Evolutionary conservation across 2,888 invertebrate species (phyloP).

Genomic region (Myopa testacea): DNA sequence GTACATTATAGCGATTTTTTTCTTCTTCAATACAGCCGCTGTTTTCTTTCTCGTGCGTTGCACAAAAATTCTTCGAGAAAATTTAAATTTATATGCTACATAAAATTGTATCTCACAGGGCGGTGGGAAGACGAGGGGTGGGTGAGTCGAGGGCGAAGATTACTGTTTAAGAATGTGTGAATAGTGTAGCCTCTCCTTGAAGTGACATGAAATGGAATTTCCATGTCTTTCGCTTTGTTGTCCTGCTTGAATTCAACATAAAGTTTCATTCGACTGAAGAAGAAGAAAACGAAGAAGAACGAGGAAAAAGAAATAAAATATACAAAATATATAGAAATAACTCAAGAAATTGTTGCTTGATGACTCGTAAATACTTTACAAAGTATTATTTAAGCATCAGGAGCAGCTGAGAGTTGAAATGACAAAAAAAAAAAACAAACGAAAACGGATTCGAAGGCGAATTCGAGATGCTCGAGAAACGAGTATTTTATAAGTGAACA

Average conservation of each 20-base stretch:
- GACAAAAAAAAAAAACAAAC: no score
- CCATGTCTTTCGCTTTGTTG: neutral
- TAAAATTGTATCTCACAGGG: neutral
- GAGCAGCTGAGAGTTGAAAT: no score
- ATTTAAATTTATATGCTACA: conserved; percentile 24
- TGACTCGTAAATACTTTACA: neutral
- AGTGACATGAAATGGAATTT: conserved; percentile 21
- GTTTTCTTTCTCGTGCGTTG: neutral
- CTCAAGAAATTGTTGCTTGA: neutral
- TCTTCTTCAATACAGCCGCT: neutral
- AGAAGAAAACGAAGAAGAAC: neutral
- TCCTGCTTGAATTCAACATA: neutral
- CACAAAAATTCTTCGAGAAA: neutral
- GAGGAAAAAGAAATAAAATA: neutral
- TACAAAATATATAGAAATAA: neutral
- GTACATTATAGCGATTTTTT: neutral
- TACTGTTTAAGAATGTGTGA: neutral
- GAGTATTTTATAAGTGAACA: no score
- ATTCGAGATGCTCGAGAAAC: no score
- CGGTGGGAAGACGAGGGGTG: neutral
- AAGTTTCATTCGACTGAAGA: neutral
- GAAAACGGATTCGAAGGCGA: no score
- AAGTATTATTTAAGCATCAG: neutral
- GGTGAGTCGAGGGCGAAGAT: neutral
- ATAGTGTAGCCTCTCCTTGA: neutral